Conservation (phyloP, 2,797 vertebrate genomes). For the Fratercula arctica region DNA sequence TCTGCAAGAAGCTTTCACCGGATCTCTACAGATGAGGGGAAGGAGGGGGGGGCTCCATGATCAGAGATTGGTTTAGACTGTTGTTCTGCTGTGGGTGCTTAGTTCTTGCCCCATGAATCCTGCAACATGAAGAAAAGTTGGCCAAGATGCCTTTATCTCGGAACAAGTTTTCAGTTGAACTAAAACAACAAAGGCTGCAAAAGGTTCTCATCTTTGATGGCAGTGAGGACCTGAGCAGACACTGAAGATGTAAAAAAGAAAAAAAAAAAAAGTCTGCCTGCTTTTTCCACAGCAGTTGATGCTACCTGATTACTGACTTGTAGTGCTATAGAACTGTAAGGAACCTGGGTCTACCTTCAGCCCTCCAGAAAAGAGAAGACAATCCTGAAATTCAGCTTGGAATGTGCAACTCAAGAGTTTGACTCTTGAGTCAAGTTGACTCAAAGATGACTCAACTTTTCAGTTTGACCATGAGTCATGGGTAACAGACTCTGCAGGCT, state of each 20-base stretch:
- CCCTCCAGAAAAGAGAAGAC: neutral
- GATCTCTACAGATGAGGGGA: no score
- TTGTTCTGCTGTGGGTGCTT: neutral
- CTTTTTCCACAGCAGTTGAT: neutral
- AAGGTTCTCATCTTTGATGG: neutral
- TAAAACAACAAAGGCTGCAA: neutral
- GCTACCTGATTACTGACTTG: neutral
- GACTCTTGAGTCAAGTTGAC: no score
- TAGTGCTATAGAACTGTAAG: neutral
- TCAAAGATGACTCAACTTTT: no score
- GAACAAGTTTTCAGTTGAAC: neutral
- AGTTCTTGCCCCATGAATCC: neutral
- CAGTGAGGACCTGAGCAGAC: neutral
- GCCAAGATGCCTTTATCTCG: neutral
- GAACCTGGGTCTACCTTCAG: neutral
- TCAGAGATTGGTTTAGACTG: neutral
- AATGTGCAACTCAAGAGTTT: neutral
- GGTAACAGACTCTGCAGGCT: neutral
- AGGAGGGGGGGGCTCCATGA: fast-evolving
- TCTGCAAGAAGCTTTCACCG: neutral
- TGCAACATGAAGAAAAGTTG: neutral
- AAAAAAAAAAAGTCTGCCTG: neutral
- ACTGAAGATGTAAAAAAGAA: neutral
- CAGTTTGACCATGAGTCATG: neutral
- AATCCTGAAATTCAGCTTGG: neutral